Conservation (phyloP, 2,113 vertebrate species). For the Callaeas wilsoni region DNA sequence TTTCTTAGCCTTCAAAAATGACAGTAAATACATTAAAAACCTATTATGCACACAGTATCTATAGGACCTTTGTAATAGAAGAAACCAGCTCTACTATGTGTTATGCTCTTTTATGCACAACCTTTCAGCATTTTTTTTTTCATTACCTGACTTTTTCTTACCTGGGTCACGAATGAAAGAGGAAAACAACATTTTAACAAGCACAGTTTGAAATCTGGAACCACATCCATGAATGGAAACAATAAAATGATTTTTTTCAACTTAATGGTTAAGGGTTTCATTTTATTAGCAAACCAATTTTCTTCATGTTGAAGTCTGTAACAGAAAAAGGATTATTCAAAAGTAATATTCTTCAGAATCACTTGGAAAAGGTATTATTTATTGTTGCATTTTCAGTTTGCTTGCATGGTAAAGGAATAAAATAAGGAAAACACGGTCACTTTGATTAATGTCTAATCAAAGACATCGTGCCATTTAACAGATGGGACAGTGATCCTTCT, state of each 20-base stretch:
- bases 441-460: not conserved
- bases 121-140: not conserved
- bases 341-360: not conserved
- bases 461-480: not conserved
- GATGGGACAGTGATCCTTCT: not conserved
- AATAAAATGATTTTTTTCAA: not conserved
- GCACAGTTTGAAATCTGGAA: not conserved
- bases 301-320: not conserved
- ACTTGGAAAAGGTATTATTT: not conserved
- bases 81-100: fast-evolving
- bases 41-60: not conserved
- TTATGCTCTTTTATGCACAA: not conserved
- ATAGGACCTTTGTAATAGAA: not conserved
- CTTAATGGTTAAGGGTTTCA: fast-evolving
- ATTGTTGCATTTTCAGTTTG: not conserved
- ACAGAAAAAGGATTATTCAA: not conserved
- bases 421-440: not conserved
- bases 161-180: not conserved
- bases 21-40: conserved; percentile 22
- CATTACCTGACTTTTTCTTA: not conserved
- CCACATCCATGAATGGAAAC: not conserved
- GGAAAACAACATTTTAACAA: not conserved
- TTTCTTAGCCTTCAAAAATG: not conserved
- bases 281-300: not conserved
- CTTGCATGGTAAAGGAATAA: not conserved